phyloP scores from a whole-genome alignment of 1,140 invertebrate genomes.

The Euura saliciscinereae region DNA sequence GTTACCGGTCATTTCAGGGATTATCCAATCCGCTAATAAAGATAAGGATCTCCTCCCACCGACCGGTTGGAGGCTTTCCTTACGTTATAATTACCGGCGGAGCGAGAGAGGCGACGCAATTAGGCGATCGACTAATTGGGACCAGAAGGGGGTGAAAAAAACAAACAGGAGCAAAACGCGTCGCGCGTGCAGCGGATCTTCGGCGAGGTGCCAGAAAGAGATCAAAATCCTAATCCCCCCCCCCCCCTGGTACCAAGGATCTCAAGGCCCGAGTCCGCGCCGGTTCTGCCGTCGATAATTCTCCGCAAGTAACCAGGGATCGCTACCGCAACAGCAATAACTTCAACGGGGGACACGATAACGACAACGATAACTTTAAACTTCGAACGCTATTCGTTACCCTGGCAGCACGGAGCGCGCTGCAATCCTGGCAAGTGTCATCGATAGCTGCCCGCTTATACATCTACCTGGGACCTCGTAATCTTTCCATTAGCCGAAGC shows the following conservation, averaged over 20 bases:
- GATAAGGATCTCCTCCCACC: slow-evolving; percentile 10
- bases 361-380: not conserved
- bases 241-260: too few species aligned
- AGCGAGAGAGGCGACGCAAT: slow-evolving; percentile 11
- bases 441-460: not conserved
- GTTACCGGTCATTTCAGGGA: slow-evolving; percentile 1
- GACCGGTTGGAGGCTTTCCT: not conserved
- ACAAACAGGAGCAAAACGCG: not conserved
- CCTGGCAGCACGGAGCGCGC: not conserved
- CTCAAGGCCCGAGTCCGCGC: too few species aligned
- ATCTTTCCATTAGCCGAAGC: slow-evolving; percentile 5
- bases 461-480: not conserved
- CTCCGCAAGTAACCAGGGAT: too few species aligned
- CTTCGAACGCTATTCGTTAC: not conserved
- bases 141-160: not conserved
- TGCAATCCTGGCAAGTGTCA: not conserved
- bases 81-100: slow-evolving; percentile 5
- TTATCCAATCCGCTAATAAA: slow-evolving; percentile 9
- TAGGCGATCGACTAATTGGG: slow-evolving; percentile 6
- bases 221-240: too few species aligned
- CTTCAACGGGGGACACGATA: too few species aligned
- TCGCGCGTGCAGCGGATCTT: not conserved
- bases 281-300: too few species aligned
- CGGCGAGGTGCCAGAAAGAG: not conserved
- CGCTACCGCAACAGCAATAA: too few species aligned